Percentiles rank a stretch among this genome's conserved stretches.
phyloP scores from a whole-genome alignment of 1,140 invertebrate species.

The Pteromalus puparum region DNA sequence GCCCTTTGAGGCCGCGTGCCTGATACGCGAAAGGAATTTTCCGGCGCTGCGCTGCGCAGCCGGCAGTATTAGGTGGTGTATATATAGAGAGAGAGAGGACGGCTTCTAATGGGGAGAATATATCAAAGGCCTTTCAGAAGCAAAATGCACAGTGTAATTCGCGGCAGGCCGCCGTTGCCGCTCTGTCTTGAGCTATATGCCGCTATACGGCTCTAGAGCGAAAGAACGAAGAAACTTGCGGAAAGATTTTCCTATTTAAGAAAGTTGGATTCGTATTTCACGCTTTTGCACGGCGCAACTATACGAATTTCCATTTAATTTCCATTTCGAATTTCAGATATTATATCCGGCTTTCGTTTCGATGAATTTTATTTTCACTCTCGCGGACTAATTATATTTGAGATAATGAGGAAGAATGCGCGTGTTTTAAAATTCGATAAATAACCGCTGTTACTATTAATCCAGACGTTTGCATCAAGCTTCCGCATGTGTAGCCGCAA shows the following conservation, averaged over 20 bases:
- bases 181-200: neutral
- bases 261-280: neutral
- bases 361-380: no score
- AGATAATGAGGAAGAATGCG: neutral
- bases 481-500: no score
- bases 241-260: constrained; percentile 2
- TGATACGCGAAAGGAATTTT: constrained; percentile 18
- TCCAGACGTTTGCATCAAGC: no score
- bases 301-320: neutral
- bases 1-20: neutral
- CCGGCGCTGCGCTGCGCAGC: neutral
- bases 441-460: no score
- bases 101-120: constrained; percentile 13
- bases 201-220: neutral
- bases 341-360: no score
- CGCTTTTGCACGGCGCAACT: neutral
- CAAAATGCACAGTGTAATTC: constrained; percentile 21
- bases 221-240: neutral
- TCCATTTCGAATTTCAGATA: no score
- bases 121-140: constrained; percentile 41
- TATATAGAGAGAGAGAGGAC: neutral
- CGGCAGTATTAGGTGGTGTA: neutral
- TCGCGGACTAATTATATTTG: neutral
- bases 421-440: no score
- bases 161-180: neutral